Evolutionary conservation across 1,140 invertebrate genomes (phyloP), one percentile per base, ranked within the genome.

Genomic region (Bombus polaris): DNA sequence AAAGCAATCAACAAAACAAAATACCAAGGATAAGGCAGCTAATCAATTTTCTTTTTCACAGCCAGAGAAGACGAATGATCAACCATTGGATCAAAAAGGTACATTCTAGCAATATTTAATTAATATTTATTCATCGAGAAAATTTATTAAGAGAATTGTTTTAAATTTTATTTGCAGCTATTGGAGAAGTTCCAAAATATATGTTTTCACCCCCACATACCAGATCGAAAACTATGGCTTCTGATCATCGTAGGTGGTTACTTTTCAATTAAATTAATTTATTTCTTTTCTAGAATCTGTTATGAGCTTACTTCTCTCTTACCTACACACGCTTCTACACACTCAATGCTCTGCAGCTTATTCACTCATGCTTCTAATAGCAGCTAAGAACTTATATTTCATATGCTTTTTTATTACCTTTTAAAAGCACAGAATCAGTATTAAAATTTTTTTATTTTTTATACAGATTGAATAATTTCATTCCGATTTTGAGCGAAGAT

Each of bases 171-270:
- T 87, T 89, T 92, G 18, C 76, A 94, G 93, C 71, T 13, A 79
- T 89, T 12, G 85, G 83, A 68, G 83, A 91, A 85, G 89, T 90
- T 28, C 90, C 93, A 32, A 89, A 90, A 37, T 94, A 88, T 62
- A 87, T 93, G 22, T 94, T 94, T 76, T 94, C 94, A 77, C 88
- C 92, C 13, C 93, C 93, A 10, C 85, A 91, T 66, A 91, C 90
- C 39, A 92, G 89, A 86, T 92, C 91, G 8, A 89, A 85, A 71
- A 71, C 71, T 22, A 44, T 62, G 47, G 74, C 72, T 65, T 28
- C 87, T 37, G 85, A 81, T 35, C 88, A 81, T 91, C 92, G 91
- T 93, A 93, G 89, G 93, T 93, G 89, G 78, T 86, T 87, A 83
- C 72, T 88, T 70, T 83, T 81, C 84, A 83, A 78, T 80, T 87